Percentiles rank a stretch among this genome's conserved stretches.
phyloP scores from a whole-genome alignment of 1,140 invertebrate species.

The Nasonia vitripennis region DNA sequence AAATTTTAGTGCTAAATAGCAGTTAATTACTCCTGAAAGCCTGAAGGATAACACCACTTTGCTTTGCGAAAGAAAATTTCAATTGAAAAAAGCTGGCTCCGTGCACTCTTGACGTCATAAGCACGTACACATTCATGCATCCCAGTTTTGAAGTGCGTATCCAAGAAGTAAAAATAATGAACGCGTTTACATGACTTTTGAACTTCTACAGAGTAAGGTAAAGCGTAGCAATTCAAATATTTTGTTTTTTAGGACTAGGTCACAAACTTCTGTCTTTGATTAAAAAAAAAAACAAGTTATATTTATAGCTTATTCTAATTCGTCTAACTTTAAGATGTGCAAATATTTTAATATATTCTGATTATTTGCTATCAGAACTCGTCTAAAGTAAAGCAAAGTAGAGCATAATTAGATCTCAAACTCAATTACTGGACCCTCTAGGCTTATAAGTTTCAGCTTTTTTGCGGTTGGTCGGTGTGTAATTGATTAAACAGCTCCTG shows the following conservation, averaged over 20 bases:
- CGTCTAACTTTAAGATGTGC: too few relatives aligned
- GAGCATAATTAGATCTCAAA: slow-evolving; percentile 9
- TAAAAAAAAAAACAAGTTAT: too few relatives aligned
- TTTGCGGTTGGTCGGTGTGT: background rate
- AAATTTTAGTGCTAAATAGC: background rate
- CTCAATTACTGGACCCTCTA: background rate
- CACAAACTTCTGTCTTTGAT: too few relatives aligned
- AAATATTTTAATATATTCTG: too few relatives aligned
- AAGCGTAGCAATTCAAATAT: too few relatives aligned
- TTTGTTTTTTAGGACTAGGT: too few relatives aligned
- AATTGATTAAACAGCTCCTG: slow-evolving; percentile 17
- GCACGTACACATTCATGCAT: background rate
- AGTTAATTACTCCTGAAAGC: background rate
- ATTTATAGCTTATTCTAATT: too few relatives aligned
- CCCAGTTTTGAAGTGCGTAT: background rate
- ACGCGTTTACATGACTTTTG: background rate
- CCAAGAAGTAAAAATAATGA: background rate
- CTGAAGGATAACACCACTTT: background rate
- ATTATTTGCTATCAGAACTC: too few relatives aligned
- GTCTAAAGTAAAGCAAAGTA: background rate
- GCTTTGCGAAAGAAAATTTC: background rate
- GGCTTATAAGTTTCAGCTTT: slow-evolving; percentile 23
- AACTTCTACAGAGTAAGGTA: background rate
- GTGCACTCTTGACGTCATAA: background rate
- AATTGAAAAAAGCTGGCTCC: background rate